Evolutionary conservation across 2,113 vertebrate genomes (phyloP), one percentile per base, ranked within the genome.

Genomic region (Brienomyrus longianalis): DNA sequence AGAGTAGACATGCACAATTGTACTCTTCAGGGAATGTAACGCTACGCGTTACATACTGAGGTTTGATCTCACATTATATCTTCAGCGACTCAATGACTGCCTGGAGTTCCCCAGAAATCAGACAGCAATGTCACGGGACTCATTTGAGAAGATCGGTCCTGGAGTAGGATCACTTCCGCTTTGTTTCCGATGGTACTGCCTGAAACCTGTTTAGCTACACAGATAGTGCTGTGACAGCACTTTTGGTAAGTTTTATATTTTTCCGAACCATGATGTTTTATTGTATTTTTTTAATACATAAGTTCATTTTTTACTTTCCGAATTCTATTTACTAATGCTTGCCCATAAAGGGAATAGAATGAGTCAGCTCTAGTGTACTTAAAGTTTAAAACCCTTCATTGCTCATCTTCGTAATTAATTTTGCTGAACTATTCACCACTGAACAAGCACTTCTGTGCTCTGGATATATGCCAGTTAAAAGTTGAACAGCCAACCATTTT

Each of bases 361-460:
- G 77, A 85, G 6, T n/a, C 52, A 47, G 35, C 88, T 89, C 80
- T 39, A 52, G 45, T 54, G 88, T 59, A 80, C 77, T 89, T 85
- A 35, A 88, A n/a, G 39, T 45, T 62, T 85, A 89, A 62, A 89
- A 80, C 83, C 54, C 54, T 62, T 89, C 89, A 84, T 47, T 77
- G 51, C 89, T 89, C 51, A 59, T 89, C 54, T 27, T 17, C 23
- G 39, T 89, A 89, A 89, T 89, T 84, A 89, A 89, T 89, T 89
- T 89, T 35, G 23, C 77, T 31, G 39, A 43, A 62, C 89, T 84
- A 56, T 84, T 35, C 80, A 21, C 77, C 80, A 85, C 15, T 62
- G 80, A 85, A 89, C 50, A 85, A 84, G 80, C 52, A 84, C 88
- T 89, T 83, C 70, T 23, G 88, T 6, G 51, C n/a, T 83, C 70